Percentiles rank a stretch among this genome's conserved stretches.
Evolutionary conservation across 2,888 invertebrate species (phyloP).

Genomic region (Synanthedon formicaeformis): DNA sequence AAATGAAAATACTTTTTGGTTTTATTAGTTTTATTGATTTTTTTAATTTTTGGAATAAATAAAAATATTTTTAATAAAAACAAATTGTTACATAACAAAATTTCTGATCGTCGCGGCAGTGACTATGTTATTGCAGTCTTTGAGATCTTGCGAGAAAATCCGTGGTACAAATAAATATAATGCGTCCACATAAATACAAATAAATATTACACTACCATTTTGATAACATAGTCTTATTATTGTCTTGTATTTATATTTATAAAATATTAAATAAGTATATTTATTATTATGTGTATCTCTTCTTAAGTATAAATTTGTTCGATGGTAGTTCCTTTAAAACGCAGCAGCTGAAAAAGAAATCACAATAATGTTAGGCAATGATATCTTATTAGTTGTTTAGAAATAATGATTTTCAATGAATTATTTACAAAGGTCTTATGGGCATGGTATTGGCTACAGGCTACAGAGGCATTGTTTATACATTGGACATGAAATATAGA

Average conservation of each 20-base stretch:
- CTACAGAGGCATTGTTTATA: too few relatives aligned
- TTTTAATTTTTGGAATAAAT: slow-evolving; percentile 49
- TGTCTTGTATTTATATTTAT: slow-evolving; percentile 30
- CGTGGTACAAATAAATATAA: background rate
- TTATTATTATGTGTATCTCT: slow-evolving; percentile 11
- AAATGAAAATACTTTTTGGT: slow-evolving; percentile 12
- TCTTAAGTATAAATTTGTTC: slow-evolving; percentile 34
- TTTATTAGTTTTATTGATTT: slow-evolving; percentile 43
- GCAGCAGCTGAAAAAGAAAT: slow-evolving; percentile 61
- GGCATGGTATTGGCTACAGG: too few relatives aligned
- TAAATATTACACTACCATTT: slow-evolving; percentile 5
- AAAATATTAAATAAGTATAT: slow-evolving; percentile 38
- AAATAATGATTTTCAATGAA: too few relatives aligned
- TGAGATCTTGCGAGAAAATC: slow-evolving; percentile 27
- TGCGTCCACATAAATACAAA: background rate
- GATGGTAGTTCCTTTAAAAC: slow-evolving; percentile 50
- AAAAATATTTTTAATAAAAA: slow-evolving; percentile 59
- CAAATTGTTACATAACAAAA: slow-evolving; percentile 46
- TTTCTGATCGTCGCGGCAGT: slow-evolving; percentile 46
- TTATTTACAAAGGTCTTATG: too few relatives aligned
- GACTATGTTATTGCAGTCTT: slow-evolving; percentile 66
- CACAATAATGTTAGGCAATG: background rate
- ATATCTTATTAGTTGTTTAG: too few relatives aligned
- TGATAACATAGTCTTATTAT: slow-evolving; percentile 54
- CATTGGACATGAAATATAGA: too few relatives aligned